Base-by-base conservation (phyloP, 2,113 vertebrate species). In the Chaetorhynchus papuensis region DNA sequence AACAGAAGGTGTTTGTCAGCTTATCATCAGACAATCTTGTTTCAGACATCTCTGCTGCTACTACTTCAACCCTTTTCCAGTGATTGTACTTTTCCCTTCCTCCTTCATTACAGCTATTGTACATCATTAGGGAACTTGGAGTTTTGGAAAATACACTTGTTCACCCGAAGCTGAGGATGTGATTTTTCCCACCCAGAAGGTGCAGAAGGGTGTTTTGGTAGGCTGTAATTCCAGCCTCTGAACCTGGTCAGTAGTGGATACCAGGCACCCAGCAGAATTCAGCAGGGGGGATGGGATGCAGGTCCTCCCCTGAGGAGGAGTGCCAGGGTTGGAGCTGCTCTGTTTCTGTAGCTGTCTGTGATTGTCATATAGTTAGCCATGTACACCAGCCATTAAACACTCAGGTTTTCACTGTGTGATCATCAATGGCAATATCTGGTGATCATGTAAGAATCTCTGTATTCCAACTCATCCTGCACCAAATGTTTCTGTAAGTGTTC, bases 1-100 rank as follows among this genome's bases (percentile, higher is more conserved):
- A 42, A 54, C n/a, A 63, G 80, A 45, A 61, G 77, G 47, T 93
- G 33, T 89, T 83, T 88, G 74, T 93, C 76, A 52, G 44, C 27
- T 81, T 81, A 57, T 65, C 68, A 4, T 42, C 4, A 18, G 80
- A 52, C 52, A 50, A 13, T 79, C 70, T 93, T 70, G 44, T 59
- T 94, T 95, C 72, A 26, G 35, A 45, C 63, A 69, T 50, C 56
- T 47, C 59, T 66, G 28, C 61, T 68, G 71, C 64, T 83, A 49
- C 60, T 70, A 24, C 26, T 79, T 91, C 52, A 91, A 26, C 35
- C 30, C 18, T 80, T 72, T 92, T 80, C 68, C 53, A 44, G 60
- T 57, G 47, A 50, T 60, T 15, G 3, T 19, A 10, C n/a, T 53
- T 81, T 35, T n/a, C 31, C 44, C 9, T 88, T 70, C 24, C 15